Base-by-base conservation (phyloP, 2,888 invertebrate genomes). In the Torymus auratus region DNA sequence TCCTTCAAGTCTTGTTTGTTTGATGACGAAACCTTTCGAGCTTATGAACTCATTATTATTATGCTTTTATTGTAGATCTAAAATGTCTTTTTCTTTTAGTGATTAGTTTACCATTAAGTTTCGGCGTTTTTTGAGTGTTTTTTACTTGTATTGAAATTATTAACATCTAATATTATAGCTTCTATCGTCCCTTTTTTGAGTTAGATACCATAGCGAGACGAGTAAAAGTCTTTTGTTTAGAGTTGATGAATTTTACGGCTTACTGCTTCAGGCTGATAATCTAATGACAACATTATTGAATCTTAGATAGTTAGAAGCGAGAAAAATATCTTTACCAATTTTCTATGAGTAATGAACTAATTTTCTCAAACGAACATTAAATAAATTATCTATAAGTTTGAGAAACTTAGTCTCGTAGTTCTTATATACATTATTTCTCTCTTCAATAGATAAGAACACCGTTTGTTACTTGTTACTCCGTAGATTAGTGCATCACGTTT, bases 241-340 rank as follows among this genome's bases (percentile, higher is more conserved):
- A 28, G 53, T 62, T 62, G 17, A 56, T 53, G 60, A 50, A 64
- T 67, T 56, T 75, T 68, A 68, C 61, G 61, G 68, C 61, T 75
- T 60, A 61, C 52, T 75, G 75, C 67, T 75, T 75, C 68, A 68
- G 75, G 61, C 75, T 75, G 68, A 75, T 68, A 75, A 23, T 67
- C 41, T 41, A 17, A 64, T 50, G 28, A 28, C 2, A 53, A 74
- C 50, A 41, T 50, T 41, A 5, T 41, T 41, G 15, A 56, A 56
- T 74, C 20, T 64, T 74, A 60, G 70, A 17, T 12, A 5, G 41
- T 50, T 15, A 55, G 20, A 72, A 13, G 41, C 7, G 41, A 41
- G 41, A 41, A 41, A 41, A 41, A 41, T 41, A 41, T 41, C 7
- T 7, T 41, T 41, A 7, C 41, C 7, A 28, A 64, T 64, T 64